Percentiles rank a stretch among this genome's conserved stretches.
Evolutionary conservation across 2,113 vertebrate genomes (phyloP).

Genomic region (Alectura lathami): DNA sequence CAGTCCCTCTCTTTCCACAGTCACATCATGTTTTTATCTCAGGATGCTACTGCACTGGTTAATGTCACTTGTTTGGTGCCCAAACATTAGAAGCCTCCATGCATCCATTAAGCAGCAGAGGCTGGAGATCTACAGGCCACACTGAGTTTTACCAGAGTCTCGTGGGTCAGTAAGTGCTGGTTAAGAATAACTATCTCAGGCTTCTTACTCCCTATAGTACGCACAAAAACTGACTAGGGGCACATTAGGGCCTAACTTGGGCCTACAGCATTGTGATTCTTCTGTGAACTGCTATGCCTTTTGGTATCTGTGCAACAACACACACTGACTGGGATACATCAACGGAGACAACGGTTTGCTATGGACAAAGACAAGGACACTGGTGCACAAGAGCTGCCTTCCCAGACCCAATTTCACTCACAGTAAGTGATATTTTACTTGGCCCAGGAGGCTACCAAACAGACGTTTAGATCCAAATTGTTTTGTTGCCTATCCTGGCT

Average conservation of each 20-base stretch:
- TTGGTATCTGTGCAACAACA: background rate
- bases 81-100: background rate
- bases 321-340: background rate
- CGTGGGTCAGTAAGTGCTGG: background rate
- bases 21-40: background rate
- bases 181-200: background rate
- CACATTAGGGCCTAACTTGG: rapidly evolving
- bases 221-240: background rate
- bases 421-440: background rate
- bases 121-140: background rate
- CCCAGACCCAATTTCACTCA: background rate
- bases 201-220: background rate
- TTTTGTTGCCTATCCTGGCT: background rate
- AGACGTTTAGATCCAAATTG: background rate
- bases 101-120: background rate
- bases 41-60: background rate
- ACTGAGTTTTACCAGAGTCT: rapidly evolving
- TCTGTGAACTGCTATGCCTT: background rate
- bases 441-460: background rate
- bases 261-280: background rate
- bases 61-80: background rate
- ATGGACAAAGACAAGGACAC: background rate
- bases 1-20: background rate
- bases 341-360: background rate
- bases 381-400: rapidly evolving